These are phyloP conservation scores for Nothocercus julius DNA, from an alignment of 2,113 vertebrate genomes.

Conservation along the genomic window DNA sequence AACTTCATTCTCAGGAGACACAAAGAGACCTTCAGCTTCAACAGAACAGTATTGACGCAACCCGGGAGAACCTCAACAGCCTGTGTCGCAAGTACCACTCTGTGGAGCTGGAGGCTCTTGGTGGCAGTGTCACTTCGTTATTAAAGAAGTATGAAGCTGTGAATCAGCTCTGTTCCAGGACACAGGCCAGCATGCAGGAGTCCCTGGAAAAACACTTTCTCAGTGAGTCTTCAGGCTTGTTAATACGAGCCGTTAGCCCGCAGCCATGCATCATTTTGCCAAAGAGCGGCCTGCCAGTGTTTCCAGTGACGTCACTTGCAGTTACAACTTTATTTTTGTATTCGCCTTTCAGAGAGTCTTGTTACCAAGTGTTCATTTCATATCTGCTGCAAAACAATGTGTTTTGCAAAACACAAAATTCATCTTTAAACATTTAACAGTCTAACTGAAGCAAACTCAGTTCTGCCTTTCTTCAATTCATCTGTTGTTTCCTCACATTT, in stretches of 20 bases:
- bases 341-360: background rate
- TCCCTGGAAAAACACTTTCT: conserved; percentile 86
- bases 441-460: background rate
- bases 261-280: conserved; percentile 21
- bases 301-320: conserved; percentile 44
- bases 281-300: conserved; percentile 21
- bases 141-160: conserved; percentile 87
- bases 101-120: conserved; percentile 84
- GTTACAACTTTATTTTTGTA: background rate
- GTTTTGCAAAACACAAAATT: background rate
- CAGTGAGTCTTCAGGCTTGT: conserved; percentile 75
- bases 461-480: background rate
- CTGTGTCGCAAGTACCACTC: conserved; percentile 90
- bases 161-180: conserved; percentile 82
- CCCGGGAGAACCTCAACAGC: conserved; percentile 84
- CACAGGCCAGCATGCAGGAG: conserved; percentile 85
- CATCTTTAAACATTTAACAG: background rate
- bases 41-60: conserved; percentile 82
- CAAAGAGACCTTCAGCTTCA: conserved; percentile 87
- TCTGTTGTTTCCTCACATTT: background rate
- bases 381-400: background rate
- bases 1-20: conserved; percentile 78
- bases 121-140: conserved; percentile 83
- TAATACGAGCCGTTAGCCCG: background rate
- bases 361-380: background rate